Conservation (phyloP, 2,797 vertebrate species). For the Phaenicophaeus curvirostris region DNA sequence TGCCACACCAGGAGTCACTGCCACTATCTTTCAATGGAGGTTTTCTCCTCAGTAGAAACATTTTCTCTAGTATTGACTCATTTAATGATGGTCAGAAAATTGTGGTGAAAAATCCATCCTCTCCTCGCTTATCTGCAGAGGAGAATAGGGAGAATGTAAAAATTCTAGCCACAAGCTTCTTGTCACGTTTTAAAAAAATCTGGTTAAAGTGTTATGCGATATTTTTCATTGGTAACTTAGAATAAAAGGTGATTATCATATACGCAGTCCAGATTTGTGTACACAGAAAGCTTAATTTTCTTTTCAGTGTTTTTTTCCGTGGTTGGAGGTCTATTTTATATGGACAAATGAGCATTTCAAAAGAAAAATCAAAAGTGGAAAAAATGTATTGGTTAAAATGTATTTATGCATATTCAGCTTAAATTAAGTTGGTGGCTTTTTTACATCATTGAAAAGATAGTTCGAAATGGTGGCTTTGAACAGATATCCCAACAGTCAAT, state of each 20-base stretch:
- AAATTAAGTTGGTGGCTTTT: background rate
- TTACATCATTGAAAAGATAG: background rate
- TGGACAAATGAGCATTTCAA: background rate
- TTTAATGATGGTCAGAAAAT: background rate
- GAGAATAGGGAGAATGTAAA: background rate
- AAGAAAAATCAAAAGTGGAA: background rate
- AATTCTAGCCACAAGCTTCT: background rate
- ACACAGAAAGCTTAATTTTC: background rate
- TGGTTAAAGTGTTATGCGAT: background rate
- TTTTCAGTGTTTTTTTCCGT: background rate
- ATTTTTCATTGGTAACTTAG: background rate
- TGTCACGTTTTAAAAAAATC: background rate
- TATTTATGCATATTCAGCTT: background rate
- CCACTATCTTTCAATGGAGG: background rate
- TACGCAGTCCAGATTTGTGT: background rate
- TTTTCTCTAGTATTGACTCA: background rate
- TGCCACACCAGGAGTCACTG: background rate
- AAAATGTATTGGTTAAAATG: background rate
- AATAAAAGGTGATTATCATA: background rate
- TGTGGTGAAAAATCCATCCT: background rate
- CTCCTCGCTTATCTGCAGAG: background rate
- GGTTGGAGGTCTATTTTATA: background rate
- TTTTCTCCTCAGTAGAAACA: background rate
- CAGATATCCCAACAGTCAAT: background rate
- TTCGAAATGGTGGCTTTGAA: slow-evolving; percentile 14